Conservation (phyloP, 1,140 invertebrate genomes). For the Hirudo medicinalis region DNA sequence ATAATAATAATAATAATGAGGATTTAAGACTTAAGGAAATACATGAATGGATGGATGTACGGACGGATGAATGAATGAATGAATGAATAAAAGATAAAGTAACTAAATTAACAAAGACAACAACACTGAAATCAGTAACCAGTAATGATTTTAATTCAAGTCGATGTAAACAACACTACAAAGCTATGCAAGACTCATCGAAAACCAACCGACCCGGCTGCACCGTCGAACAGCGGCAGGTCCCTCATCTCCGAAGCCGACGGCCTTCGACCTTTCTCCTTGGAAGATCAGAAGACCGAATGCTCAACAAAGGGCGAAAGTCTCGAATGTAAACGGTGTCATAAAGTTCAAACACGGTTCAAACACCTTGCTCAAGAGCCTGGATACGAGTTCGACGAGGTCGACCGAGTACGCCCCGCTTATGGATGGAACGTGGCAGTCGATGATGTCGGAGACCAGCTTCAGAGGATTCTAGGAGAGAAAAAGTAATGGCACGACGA, state of each 20-base stretch:
- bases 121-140: neutral
- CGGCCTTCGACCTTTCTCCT: neutral
- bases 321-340: no score
- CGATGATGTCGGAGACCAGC: constrained; percentile 38
- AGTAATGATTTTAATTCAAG: no score
- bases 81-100: no score
- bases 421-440: constrained; percentile 30
- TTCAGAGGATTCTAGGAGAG: constrained; percentile 35
- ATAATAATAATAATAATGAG: neutral
- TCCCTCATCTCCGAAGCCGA: neutral
- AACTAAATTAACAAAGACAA: no score
- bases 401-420: constrained; percentile 30
- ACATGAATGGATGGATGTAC: no score
- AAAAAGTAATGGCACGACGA: no score
- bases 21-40: no score
- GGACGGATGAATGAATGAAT: no score
- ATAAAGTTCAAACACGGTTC: no score
- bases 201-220: neutral
- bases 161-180: no score
- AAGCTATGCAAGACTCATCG: neutral
- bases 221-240: neutral
- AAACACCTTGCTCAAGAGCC: constrained; percentile 34
- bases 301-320: no score
- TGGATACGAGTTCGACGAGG: constrained; percentile 30
- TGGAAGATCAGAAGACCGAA: no score